These are phyloP conservation scores for Ranitomeya imitator DNA, from an alignment of 2,113 vertebrate genomes.

Conservation along the genomic window DNA sequence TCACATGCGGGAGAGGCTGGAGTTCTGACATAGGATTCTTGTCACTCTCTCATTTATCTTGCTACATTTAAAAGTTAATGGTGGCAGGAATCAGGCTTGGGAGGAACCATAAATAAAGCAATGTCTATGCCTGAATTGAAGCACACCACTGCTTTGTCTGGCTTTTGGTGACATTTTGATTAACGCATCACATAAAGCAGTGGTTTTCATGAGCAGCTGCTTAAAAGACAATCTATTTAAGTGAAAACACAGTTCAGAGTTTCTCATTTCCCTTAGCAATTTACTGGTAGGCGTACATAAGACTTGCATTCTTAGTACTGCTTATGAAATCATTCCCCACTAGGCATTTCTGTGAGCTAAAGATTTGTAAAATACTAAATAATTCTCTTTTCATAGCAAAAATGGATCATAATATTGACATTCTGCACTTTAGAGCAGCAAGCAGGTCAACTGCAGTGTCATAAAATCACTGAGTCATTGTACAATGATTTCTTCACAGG, in stretches of 20 bases:
- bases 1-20: constrained; percentile 60
- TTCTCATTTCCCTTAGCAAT: constrained; percentile 63
- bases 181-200: constrained; percentile 59
- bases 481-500: not conserved
- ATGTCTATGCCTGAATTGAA: constrained; percentile 63
- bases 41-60: constrained; percentile 68
- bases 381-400: constrained; percentile 1
- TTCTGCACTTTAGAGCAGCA: not conserved
- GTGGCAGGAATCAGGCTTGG: constrained; percentile 53
- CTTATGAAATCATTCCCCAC: constrained; percentile 42
- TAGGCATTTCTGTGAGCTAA: constrained; percentile 33
- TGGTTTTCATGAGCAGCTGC: constrained; percentile 63
- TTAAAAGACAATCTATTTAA: constrained; percentile 65
- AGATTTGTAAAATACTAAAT: constrained; percentile 20
- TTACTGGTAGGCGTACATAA: constrained; percentile 61
- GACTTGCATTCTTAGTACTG: constrained; percentile 16
- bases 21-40: constrained; percentile 66
- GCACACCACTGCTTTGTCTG: constrained; percentile 57
- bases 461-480: not conserved
- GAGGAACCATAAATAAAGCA: constrained; percentile 67
- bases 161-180: constrained; percentile 65
- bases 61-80: constrained; percentile 65
- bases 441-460: not conserved
- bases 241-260: constrained; percentile 59
- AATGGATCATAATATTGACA: not conserved